Evolutionary conservation across 2,888 invertebrate species (phyloP), one percentile per base, ranked within the genome.

Genomic region (Rosalia funebris): DNA sequence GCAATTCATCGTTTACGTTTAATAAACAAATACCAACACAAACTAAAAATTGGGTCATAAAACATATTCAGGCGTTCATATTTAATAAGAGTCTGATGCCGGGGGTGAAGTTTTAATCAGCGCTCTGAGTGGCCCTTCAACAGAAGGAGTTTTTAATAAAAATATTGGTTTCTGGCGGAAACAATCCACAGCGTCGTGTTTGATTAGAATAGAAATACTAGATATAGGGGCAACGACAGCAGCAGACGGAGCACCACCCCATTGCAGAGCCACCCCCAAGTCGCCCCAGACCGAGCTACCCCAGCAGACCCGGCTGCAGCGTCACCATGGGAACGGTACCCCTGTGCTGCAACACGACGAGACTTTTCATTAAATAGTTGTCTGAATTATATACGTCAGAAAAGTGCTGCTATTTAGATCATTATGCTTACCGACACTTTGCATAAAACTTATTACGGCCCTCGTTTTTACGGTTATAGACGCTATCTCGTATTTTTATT

Each of bases 261-360:
- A 55, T 65, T 65, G 69, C 65, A 69, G 63, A 64, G 65, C 69
- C 69, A 69, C 69, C 69, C 67, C 69, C 69, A 34, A 48, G 62
- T 62, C 31, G 46, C 36, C 14, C 39, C 44, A 47, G 42, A 46
- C 62, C 36, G 53, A 52, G 53, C 45, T 31, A 36, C 34, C 36
- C 47, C 52, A 44, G 36, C 75, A 71, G 62, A 68, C 72, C 73
- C 69, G 75, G 75, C 77, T 79, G 79, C 79, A 79, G 73, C 76
- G 79, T 79, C 71, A 71, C 71, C 75, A 79, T 79, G 78, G 79
- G 76, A 79, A 79, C 80, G 75, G 72, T 70, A 74, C 75, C 76
- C 73, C 63, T 54, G 66, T 67, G 71, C 73, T 74, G 74, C 75
- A 74, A 72, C 72, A 72, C 74, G 76, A 72, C 76, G 75, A 76